Evolutionary conservation across 2,797 vertebrate genomes (phyloP).

Genomic region (Prunella strophiata): DNA sequence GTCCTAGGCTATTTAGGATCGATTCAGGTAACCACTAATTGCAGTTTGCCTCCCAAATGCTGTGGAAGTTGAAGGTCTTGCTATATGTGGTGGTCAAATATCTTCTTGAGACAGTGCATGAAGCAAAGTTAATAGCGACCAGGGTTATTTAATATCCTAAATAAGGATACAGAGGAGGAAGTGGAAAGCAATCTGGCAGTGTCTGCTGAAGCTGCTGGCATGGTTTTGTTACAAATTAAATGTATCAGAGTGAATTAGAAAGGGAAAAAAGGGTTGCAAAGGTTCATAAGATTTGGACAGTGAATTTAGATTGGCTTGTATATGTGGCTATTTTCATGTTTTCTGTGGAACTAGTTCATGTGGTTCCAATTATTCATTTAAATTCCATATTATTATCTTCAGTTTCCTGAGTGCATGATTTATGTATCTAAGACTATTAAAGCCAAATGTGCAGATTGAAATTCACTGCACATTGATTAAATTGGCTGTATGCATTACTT

Average conservation of each 20-base stretch:
- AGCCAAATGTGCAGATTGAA: slow-evolving; percentile 13
- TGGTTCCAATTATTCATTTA: slow-evolving; percentile 23
- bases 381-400: slow-evolving; percentile 14
- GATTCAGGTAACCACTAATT: slow-evolving; percentile 55
- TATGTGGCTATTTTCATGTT: slow-evolving; percentile 14
- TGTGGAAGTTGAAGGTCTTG: slow-evolving; percentile 41
- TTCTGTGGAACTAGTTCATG: neutral
- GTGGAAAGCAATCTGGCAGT: slow-evolving; percentile 42
- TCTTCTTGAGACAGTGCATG: neutral
- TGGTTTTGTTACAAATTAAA: slow-evolving; percentile 44
- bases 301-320: slow-evolving; percentile 14
- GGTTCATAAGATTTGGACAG: neutral
- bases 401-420: slow-evolving; percentile 31
- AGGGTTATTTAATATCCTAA: slow-evolving; percentile 57
- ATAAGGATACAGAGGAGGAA: slow-evolving; percentile 45
- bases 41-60: slow-evolving; percentile 36
- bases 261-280: neutral
- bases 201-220: slow-evolving; percentile 39
- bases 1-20: slow-evolving; percentile 26
- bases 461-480: slow-evolving; percentile 51
- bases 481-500: slow-evolving; percentile 60
- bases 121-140: neutral
- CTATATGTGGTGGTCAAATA: neutral
- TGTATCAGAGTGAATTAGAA: slow-evolving; percentile 23
- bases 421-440: slow-evolving; percentile 28